A percentile compares a stretch with the other conserved stretches of the same genome.
Conservation (phyloP, 1,140 invertebrate genomes). For the Phthorimaea operculella region DNA sequence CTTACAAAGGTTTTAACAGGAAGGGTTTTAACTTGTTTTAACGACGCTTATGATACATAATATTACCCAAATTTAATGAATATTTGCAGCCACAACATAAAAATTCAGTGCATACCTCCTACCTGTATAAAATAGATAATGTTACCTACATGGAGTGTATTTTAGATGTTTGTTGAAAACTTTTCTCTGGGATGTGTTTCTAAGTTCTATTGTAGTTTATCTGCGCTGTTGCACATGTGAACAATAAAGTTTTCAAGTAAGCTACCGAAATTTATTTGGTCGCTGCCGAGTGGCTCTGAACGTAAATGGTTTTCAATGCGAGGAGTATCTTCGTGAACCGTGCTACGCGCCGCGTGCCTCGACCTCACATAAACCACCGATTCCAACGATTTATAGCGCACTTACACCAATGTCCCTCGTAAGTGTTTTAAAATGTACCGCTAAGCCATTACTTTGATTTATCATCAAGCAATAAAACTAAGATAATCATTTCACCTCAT, state of each 20-base stretch:
- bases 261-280: conserved; percentile 10
- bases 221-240: not conserved
- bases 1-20: too few species aligned
- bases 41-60: too few species aligned
- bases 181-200: too few species aligned
- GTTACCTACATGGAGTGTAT: too few species aligned
- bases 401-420: conserved; percentile 36
- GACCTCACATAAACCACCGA: conserved; percentile 34
- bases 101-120: too few species aligned
- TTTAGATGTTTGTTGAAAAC: too few species aligned
- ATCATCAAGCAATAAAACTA: conserved; percentile 10
- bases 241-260: conserved; percentile 1
- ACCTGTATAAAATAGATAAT: too few species aligned
- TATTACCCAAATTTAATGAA: too few species aligned
- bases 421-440: conserved; percentile 38
- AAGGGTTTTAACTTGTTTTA: too few species aligned
- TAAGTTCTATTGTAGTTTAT: too few species aligned
- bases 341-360: conserved; percentile 11
- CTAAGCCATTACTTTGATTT: conserved; percentile 27
- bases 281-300: conserved; percentile 3
- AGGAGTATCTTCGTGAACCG: not conserved
- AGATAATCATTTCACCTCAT: too few species aligned
- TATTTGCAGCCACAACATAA: too few species aligned
- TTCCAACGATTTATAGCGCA: conserved; percentile 36
- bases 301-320: conserved; percentile 14